Conservation (phyloP, 2,113 vertebrate genomes). For the Mus pahari region DNA sequence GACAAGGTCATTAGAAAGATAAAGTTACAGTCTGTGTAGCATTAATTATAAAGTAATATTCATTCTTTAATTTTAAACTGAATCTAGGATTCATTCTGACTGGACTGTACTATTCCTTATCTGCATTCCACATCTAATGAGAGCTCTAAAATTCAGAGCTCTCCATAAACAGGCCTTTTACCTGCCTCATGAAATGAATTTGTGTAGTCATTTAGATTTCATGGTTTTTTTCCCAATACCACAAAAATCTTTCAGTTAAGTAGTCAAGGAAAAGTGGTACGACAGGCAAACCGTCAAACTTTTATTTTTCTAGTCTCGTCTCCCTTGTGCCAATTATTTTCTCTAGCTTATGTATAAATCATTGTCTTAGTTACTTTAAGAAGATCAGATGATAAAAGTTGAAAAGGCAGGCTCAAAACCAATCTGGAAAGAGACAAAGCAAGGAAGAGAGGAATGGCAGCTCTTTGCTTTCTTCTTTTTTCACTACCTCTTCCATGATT, state of each 20-base stretch:
- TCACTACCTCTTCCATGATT: neutral
- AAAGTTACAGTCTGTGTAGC: slow-evolving; percentile 12
- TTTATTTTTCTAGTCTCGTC: slow-evolving; percentile 45
- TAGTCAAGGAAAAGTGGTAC: slow-evolving; percentile 26
- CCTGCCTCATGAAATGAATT: slow-evolving; percentile 8
- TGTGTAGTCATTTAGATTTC: slow-evolving; percentile 5
- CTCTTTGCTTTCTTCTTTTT: neutral
- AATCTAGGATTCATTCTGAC: slow-evolving; percentile 23
- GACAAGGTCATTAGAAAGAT: neutral
- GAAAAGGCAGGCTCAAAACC: neutral
- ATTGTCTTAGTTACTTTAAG: slow-evolving; percentile 23
- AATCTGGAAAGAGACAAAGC: slow-evolving; percentile 46
- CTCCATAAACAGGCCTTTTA: slow-evolving; percentile 11
- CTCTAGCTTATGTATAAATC: neutral
- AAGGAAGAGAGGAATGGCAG: neutral
- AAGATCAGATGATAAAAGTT: neutral
- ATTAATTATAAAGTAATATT: slow-evolving; percentile 49
- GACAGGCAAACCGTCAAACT: neutral
- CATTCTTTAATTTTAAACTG: slow-evolving; percentile 62
- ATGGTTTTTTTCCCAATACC: slow-evolving; percentile 12
- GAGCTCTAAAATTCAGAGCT: slow-evolving; percentile 44
- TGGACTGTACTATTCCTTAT: neutral
- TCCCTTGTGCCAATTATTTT: neutral
- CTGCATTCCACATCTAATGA: slow-evolving; percentile 39
- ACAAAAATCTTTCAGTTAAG: slow-evolving; percentile 28